Base-by-base conservation (phyloP, 1,140 invertebrate genomes). In the Diachasma alloeum region DNA sequence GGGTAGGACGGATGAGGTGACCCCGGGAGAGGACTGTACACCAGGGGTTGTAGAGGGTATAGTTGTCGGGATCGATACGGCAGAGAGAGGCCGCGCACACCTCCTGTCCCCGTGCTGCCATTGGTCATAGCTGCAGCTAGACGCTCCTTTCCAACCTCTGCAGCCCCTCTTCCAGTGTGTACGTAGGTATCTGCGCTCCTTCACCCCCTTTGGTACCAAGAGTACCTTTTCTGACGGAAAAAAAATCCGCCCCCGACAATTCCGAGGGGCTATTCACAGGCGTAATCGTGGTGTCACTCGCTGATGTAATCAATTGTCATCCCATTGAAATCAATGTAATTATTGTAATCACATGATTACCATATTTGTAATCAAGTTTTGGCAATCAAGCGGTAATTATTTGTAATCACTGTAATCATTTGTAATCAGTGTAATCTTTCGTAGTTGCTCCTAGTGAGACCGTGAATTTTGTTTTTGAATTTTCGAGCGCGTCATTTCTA, bases 51-150 rank as follows among this genome's bases (percentile, higher is more conserved):
- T 63, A 68, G 66, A 68, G 66, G 66, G 36, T 36, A 77, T 67
- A 67, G 72, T 79, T 46, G 75, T 59, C 78, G 56, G 70, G 87
- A 88, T 89, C 87, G 87, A 89, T 89, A 89, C 86, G 76, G 80
- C 83, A 84, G 84, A 86, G 84, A 86, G 86, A 86, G 84, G 85
- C 84, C 70, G 83, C 85, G 86, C 82, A 42, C 72, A 44, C 22
- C 63, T 74, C 72, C 17, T 86, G 87, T 88, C 86, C 84, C 85
- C 83, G 85, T 85, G 72, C 83, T 82, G 85, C 88, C 87, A 89
- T 89, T 89, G 88, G 88, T 89, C 87, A 89, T 89, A 87, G 83
- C 83, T 81, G 83, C 83, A 84, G 83, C 85, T 84, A 83, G 82
- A 81, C 82, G 79, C 81, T 80, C 76, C 73, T 69, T 78, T 56